Conservation (phyloP, 2,113 vertebrate species). For the Chaetorhynchus papuensis region DNA sequence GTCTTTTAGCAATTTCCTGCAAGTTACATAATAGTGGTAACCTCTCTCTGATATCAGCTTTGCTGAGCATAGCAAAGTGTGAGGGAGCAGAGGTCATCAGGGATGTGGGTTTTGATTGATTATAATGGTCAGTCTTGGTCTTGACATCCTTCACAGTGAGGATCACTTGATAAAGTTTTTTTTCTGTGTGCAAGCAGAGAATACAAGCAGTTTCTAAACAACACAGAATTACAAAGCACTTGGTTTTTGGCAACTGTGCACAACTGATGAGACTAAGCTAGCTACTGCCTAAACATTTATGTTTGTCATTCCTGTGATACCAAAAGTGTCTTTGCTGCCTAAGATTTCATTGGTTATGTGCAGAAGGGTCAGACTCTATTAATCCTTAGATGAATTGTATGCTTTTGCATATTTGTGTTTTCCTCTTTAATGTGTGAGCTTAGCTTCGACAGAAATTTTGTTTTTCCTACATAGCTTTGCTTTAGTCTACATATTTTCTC, state of each 20-base stretch:
- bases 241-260: background rate
- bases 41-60: background rate
- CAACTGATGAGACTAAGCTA: background rate
- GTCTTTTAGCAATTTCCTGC: background rate
- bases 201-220: background rate
- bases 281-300: background rate
- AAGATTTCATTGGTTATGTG: background rate
- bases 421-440: background rate
- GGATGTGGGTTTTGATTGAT: background rate
- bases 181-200: fast-evolving
- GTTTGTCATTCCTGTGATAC: fast-evolving
- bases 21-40: background rate
- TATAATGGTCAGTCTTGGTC: background rate
- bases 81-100: background rate
- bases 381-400: background rate
- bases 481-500: background rate
- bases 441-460: background rate
- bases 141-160: background rate
- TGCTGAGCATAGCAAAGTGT: background rate
- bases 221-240: background rate
- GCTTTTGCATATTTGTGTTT: background rate
- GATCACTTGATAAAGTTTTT: background rate
- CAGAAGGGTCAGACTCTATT: background rate
- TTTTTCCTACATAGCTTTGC: background rate
- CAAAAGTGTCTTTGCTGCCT: background rate